These are phyloP conservation scores for Microcebus lehilahytsara DNA, from an alignment of 2,113 vertebrate genomes.

Conservation along the genomic window DNA sequence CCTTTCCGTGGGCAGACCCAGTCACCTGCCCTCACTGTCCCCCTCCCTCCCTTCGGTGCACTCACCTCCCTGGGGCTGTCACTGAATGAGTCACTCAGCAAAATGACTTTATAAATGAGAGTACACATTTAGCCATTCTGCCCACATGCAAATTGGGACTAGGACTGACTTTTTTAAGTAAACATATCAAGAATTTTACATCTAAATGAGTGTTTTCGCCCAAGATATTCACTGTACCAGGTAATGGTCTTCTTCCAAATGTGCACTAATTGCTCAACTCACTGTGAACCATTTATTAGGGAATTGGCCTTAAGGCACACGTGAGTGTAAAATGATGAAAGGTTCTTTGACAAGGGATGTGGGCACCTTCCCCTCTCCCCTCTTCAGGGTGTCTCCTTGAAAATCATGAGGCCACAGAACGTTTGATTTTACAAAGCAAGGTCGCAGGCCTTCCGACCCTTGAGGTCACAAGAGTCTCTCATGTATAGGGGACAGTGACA, in stretches of 20 bases:
- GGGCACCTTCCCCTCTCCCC: neutral
- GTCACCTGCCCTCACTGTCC: neutral
- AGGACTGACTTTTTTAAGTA: conserved; percentile 25
- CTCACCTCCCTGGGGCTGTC: conserved; percentile 28
- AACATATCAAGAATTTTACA: neutral
- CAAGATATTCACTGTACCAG: neutral
- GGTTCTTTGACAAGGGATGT: neutral
- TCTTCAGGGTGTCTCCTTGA: neutral
- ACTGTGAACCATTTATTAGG: neutral
- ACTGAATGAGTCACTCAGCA: conserved; percentile 59
- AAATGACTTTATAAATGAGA: conserved; percentile 60
- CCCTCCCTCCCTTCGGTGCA: neutral
- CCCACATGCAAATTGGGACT: conserved; percentile 29
- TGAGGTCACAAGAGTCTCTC: neutral
- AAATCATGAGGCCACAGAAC: neutral
- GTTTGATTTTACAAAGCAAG: neutral
- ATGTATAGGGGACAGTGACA: neutral
- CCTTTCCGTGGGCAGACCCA: neutral
- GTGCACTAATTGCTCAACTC: neutral
- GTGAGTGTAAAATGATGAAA: neutral
- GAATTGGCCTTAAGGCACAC: neutral
- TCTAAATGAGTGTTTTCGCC: conserved; percentile 47
- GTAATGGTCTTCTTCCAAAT: neutral
- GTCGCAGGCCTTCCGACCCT: neutral
- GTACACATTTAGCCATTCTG: conserved; percentile 26